Conservation (phyloP, 2,888 invertebrate species). For the Drosophila rellima region DNA sequence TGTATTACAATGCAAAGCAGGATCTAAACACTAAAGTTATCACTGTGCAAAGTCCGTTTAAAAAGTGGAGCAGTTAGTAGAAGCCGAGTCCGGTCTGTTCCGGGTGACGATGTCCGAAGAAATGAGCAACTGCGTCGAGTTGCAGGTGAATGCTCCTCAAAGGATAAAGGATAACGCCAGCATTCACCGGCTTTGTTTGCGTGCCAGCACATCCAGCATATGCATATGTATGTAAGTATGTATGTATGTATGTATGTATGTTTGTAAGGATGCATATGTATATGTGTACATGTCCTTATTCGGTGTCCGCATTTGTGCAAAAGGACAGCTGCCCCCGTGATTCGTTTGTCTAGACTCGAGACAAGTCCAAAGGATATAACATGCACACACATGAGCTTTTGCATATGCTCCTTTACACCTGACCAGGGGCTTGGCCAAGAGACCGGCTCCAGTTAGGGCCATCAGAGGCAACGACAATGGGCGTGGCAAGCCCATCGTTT, state of each 20-base stretch:
- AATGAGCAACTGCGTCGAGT: constrained; percentile 62
- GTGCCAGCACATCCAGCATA: constrained; percentile 52
- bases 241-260: not conserved
- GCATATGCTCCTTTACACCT: constrained; percentile 45
- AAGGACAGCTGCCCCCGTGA: constrained; percentile 66
- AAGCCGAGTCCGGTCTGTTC: constrained; percentile 35
- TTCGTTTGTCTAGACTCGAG: constrained; percentile 72
- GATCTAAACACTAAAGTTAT: constrained; percentile 1
- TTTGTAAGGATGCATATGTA: not conserved
- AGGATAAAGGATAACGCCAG: constrained; percentile 45
- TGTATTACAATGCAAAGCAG: constrained; percentile 1
- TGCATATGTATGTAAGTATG: not conserved
- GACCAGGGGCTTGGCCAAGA: constrained; percentile 54
- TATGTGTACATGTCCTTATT: constrained; percentile 14
- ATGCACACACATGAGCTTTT: constrained; percentile 61
- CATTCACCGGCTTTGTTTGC: constrained; percentile 52
- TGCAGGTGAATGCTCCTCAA: constrained; percentile 34
- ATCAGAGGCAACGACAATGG: constrained; percentile 26
- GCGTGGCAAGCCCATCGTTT: constrained; percentile 38
- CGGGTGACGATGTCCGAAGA: constrained; percentile 37
- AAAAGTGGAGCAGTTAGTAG: constrained; percentile 4
- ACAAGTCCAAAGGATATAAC: constrained; percentile 51
- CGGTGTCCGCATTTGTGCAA: constrained; percentile 38
- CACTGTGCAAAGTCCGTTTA: not conserved
- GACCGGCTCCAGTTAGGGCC: not conserved